A percentile compares a stretch with the other conserved stretches of the same genome.
Evolutionary conservation across 2,797 vertebrate genomes (phyloP).

Genomic region (Discoglossus pictus): DNA sequence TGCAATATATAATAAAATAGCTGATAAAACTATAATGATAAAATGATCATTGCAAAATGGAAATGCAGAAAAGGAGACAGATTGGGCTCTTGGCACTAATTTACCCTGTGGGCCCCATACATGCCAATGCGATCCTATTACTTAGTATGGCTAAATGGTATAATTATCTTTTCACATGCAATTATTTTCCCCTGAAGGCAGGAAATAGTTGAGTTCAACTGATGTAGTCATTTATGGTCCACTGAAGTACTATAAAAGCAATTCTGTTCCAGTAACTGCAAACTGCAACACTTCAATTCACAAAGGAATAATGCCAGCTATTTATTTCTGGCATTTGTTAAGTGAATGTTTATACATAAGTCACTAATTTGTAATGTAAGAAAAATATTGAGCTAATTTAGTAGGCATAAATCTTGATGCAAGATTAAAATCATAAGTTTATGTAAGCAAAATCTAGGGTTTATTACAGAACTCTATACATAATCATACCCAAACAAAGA

Average conservation of each 20-base stretch:
- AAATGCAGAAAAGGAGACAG: background rate
- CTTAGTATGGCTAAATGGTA: slow-evolving; percentile 48
- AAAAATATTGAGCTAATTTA: slow-evolving; percentile 50
- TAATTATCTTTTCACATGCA: slow-evolving; percentile 53
- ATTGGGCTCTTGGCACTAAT: slow-evolving; percentile 35
- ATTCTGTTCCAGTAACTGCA: slow-evolving; percentile 51
- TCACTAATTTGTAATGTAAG: slow-evolving; percentile 49
- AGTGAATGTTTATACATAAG: slow-evolving; percentile 43
- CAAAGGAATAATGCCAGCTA: slow-evolving; percentile 51
- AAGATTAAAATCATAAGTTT: slow-evolving; percentile 42
- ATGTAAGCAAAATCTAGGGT: slow-evolving; percentile 28
- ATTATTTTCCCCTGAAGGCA: slow-evolving; percentile 47
- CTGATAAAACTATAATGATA: no score
- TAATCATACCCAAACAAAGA: no score
- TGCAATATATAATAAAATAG: no score
- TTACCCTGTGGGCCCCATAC: slow-evolving; percentile 39
- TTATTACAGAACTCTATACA: slow-evolving; percentile 15
- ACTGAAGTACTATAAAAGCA: slow-evolving; percentile 50
- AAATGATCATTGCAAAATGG: slow-evolving; percentile 1
- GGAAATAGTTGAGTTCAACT: slow-evolving; percentile 48
- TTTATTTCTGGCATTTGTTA: slow-evolving; percentile 51
- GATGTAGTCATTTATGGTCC: slow-evolving; percentile 52
- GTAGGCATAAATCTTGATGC: slow-evolving; percentile 34
- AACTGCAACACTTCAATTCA: slow-evolving; percentile 52
- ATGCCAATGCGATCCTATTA: slow-evolving; percentile 45